phyloP scores from a whole-genome alignment of 35 echinoderm and acorn worm genomes.

The Apostichopus japonicus region DNA sequence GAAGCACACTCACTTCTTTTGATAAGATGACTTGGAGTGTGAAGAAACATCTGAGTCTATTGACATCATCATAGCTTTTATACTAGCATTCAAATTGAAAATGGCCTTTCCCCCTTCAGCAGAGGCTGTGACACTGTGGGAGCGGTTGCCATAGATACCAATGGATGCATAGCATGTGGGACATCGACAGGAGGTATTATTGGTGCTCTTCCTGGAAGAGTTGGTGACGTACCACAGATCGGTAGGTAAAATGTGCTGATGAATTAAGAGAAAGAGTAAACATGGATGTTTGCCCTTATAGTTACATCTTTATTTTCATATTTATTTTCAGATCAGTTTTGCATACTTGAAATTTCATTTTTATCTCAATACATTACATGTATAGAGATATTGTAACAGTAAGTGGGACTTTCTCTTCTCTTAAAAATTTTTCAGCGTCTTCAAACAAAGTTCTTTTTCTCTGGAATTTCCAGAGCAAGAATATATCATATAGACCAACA shows the following conservation, averaged over 20 bases:
- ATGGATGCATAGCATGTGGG: conserved; percentile 78
- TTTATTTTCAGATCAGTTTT: not conserved
- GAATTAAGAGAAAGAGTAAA: not conserved
- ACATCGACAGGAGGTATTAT: conserved; percentile 91
- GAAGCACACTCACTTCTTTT: too few relatives aligned
- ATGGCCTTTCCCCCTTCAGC: not conserved
- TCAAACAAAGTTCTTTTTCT: too few relatives aligned
- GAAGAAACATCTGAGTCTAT: too few relatives aligned
- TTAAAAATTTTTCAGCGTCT: too few relatives aligned
- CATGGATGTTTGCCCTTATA: not conserved
- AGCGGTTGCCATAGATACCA: conserved; percentile 80
- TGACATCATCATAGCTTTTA: too few relatives aligned
- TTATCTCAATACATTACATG: too few relatives aligned
- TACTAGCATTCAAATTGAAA: not conserved
- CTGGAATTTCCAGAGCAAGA: too few relatives aligned
- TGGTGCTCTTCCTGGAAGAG: conserved; percentile 70
- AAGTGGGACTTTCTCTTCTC: too few relatives aligned
- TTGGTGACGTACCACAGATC: conserved; percentile 86
- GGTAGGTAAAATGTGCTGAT: conserved; percentile 57
- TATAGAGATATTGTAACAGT: too few relatives aligned
- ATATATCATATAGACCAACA: too few relatives aligned
- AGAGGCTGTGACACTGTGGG: conserved; percentile 87
- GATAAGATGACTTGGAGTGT: too few relatives aligned
- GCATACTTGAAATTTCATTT: not conserved
- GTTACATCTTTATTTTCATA: not conserved